Evolutionary conservation across 37 sponge, comb jelly and placozoan species (phyloP), one percentile per base, ranked within the genome.

Genomic region (Haliclona indistincta): DNA sequence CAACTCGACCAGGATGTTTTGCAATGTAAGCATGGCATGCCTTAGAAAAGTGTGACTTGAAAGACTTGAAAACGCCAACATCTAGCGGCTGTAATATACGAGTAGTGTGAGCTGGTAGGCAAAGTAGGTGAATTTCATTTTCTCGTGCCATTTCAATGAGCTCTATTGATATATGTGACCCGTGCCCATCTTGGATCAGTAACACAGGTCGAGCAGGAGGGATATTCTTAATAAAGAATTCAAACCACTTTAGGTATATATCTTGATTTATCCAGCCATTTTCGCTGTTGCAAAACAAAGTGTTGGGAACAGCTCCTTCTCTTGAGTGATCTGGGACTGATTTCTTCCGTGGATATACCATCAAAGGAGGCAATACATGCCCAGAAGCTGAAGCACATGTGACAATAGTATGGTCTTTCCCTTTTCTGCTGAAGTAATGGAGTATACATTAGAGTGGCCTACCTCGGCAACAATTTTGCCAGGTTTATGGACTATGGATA

Each of bases 41-140:
- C 38, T 70, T 85, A 29, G 63, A 76, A 36, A 71, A 84, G 36
- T 23, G n/a, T 1, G 65, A 20, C 66, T 82, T 82, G 32, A 82
- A 64, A 19, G 76, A 66, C 41, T 78, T 78, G 67, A 78, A 85
- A 2, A 85, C 73, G 7, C 79, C 68, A 15, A 86, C 61, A 40
- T 86, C 80, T 37, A 85, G 56, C 2, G 75, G 86, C 40, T 86
- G 86, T 0, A 86, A 69, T 38, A 86, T 73, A 23, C 79, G 86
- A 0, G 69, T 86, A 2, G 70, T 74, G 44, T 86, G 86, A 0
- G 80, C 40, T 25, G 86, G 86, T 0, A 79, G 40, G 32, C 75
- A 86, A 13, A 86, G 70, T 8, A 86, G 37, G 51, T 86, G 63
- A 0, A 86, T 72, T 56, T 65, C 75, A 79, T 79, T 86, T 19